Evolutionary conservation across 2,797 vertebrate genomes (phyloP), one percentile per base, ranked within the genome.

Genomic region (Diceros bicornis): DNA sequence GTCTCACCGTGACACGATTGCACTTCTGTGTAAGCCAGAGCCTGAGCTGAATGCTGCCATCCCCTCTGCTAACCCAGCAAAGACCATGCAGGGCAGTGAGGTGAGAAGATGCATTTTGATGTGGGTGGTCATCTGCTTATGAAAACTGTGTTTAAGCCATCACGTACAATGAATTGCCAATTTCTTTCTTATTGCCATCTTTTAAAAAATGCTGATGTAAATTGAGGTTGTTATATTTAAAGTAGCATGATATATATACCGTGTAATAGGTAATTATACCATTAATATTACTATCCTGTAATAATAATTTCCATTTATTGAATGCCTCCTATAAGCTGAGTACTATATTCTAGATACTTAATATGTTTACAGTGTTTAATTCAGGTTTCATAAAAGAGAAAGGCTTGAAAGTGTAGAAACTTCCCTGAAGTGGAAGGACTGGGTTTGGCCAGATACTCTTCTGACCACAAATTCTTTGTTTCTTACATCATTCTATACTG

Each of bases 51-150:
- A 98, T 0, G 99, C 99, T 1, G 99, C 99, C 97, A 99, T 99
- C 98, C 99, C 99, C 89, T 99, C 99, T 57, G 99, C 99, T 82
- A 99, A 99, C 98, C 99, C 99, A 5, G 99, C 99, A 79, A 99
- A 99, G 98, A 99, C 99, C 11, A 98, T 99, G 96, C 99, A 99
- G 98, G 99, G 99, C 98, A 99, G 99, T 23, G 99, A 99, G 99
- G 99, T 99, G 96, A 98, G 98, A n/a, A 34, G 4, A 27, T 34
- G 14, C 11, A 1, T 47, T 69, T 59, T 34, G 47, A 32, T 50
- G 4, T 55, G 55, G 25, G 29, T 44, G 11, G 62, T 34, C 47
- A 21, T 84, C 37, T 21, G 20, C 47, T 34, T 68, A 25, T 41
- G 69, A 86, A 91, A 72, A 59, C 34, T 29, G 0, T 69, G 34